phyloP scores from a whole-genome alignment of 35 echinoderm and acorn worm genomes.

The Apostichopus japonicus region DNA sequence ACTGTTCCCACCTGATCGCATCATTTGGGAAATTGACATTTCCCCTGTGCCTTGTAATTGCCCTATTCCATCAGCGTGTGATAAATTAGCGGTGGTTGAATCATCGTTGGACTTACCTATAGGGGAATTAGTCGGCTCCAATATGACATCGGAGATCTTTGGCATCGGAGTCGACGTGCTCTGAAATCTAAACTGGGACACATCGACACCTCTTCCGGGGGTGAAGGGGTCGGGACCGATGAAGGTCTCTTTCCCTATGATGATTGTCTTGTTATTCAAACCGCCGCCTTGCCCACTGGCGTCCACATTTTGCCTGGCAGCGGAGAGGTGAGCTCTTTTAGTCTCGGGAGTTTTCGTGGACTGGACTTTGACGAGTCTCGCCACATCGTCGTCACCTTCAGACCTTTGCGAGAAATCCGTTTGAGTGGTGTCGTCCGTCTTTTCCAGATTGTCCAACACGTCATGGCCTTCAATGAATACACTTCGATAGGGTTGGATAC shows the following conservation, averaged over 20 bases:
- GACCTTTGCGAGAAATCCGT: slow-evolving; percentile 7
- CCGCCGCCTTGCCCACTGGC: background rate
- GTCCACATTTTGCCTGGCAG: background rate
- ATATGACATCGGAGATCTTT: background rate
- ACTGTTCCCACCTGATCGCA: background rate
- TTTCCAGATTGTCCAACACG: background rate
- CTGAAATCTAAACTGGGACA: background rate
- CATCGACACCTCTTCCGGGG: background rate
- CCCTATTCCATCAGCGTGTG: background rate
- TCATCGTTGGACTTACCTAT: background rate
- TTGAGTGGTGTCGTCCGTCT: slow-evolving; percentile 27
- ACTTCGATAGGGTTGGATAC: slow-evolving; percentile 17
- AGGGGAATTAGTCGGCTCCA: slow-evolving; percentile 22
- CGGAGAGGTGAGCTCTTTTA: slow-evolving; percentile 27
- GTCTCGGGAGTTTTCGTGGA: slow-evolving; percentile 48
- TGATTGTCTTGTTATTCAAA: background rate
- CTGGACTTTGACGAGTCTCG: slow-evolving; percentile 45
- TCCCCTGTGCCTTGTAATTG: slow-evolving; percentile 12
- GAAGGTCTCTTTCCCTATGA: slow-evolving; percentile 20
- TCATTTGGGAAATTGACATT: background rate
- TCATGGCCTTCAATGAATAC: slow-evolving; percentile 22
- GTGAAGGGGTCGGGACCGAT: slow-evolving; percentile 16
- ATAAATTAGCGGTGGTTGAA: background rate
- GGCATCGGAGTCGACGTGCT: slow-evolving; percentile 42
- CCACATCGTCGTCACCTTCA: slow-evolving; percentile 18